phyloP scores from a whole-genome alignment of 1,140 invertebrate genomes.

The Drosophila yakuba region DNA sequence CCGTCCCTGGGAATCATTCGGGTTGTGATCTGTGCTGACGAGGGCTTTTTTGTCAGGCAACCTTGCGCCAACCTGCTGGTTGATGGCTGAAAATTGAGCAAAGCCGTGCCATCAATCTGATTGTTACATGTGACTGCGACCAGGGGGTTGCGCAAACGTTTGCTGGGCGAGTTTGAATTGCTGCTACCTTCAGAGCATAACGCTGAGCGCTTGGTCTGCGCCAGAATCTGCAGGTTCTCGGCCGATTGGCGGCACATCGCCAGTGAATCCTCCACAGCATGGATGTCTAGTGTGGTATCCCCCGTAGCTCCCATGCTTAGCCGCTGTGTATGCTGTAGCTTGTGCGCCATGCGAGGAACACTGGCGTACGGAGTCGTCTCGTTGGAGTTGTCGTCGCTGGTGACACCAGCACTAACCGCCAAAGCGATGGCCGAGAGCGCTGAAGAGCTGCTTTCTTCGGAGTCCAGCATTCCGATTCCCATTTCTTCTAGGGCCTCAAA shows the following conservation, averaged over 20 bases:
- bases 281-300: constrained; percentile 56
- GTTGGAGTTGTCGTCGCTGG: constrained; percentile 81
- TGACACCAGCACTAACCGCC: constrained; percentile 58
- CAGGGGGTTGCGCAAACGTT: constrained; percentile 70
- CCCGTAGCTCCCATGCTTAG: constrained; percentile 48
- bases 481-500: constrained; percentile 79
- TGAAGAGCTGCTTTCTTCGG: constrained; percentile 82
- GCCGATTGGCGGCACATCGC: constrained; percentile 30
- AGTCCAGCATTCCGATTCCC: constrained; percentile 83
- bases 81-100: constrained; percentile 62
- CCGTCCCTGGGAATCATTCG: constrained; percentile 33
- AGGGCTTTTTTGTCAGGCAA: constrained; percentile 45
- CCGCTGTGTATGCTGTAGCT: constrained; percentile 60
- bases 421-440: constrained; percentile 69
- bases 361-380: constrained; percentile 69
- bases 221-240: constrained; percentile 38
- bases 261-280: constrained; percentile 38
- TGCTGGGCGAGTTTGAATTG: constrained; percentile 69
- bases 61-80: constrained; percentile 68
- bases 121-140: constrained; percentile 57
- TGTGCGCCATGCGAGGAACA: constrained; percentile 63
- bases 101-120: constrained; percentile 29
- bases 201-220: constrained; percentile 48
- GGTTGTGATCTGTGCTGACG: background rate
- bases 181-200: constrained; percentile 43